These are phyloP conservation scores for Chrysopilus asiliformis DNA, from an alignment of 2,888 invertebrate genomes.

Conservation along the genomic window DNA sequence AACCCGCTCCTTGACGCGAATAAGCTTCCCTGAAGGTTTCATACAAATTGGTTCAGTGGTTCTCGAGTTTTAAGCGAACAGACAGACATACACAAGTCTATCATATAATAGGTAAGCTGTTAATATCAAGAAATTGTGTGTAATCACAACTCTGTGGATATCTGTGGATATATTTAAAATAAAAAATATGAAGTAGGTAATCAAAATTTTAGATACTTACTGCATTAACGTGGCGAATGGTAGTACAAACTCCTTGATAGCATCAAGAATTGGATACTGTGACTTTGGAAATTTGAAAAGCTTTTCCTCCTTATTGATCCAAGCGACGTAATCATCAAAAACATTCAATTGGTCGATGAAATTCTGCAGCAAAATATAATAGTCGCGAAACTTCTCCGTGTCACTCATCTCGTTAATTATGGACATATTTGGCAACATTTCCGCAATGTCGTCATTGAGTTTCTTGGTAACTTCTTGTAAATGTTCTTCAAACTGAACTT, in stretches of 20 bases:
- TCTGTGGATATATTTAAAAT: too few relatives aligned
- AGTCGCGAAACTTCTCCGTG: slow-evolving; percentile 59
- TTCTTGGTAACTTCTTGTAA: slow-evolving; percentile 53
- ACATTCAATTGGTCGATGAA: slow-evolving; percentile 61
- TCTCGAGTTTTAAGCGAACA: too few relatives aligned
- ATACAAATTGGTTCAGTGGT: too few relatives aligned
- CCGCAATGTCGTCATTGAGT: slow-evolving; percentile 55
- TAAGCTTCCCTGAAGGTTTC: too few relatives aligned
- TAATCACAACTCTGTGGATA: too few relatives aligned
- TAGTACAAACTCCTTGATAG: slow-evolving; percentile 56
- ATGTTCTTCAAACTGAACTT: slow-evolving; percentile 73
- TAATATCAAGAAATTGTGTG: too few relatives aligned
- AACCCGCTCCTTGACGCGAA: too few relatives aligned
- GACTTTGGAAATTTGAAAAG: slow-evolving; percentile 70
- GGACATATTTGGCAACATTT: slow-evolving; percentile 59
- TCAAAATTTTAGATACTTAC: slow-evolving; percentile 25
- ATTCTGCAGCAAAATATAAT: slow-evolving; percentile 61
- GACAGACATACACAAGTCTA: too few relatives aligned
- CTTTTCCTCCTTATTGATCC: slow-evolving; percentile 83
- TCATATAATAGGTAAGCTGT: too few relatives aligned
- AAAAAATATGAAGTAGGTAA: background rate
- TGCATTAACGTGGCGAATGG: slow-evolving; percentile 61
- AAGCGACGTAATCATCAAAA: slow-evolving; percentile 60
- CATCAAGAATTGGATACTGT: slow-evolving; percentile 62
- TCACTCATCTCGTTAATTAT: slow-evolving; percentile 78